Percentiles rank a stretch among this genome's conserved stretches.
Conservation (phyloP, 2,797 vertebrate genomes). For the Phrynocephalus guinanensis region DNA sequence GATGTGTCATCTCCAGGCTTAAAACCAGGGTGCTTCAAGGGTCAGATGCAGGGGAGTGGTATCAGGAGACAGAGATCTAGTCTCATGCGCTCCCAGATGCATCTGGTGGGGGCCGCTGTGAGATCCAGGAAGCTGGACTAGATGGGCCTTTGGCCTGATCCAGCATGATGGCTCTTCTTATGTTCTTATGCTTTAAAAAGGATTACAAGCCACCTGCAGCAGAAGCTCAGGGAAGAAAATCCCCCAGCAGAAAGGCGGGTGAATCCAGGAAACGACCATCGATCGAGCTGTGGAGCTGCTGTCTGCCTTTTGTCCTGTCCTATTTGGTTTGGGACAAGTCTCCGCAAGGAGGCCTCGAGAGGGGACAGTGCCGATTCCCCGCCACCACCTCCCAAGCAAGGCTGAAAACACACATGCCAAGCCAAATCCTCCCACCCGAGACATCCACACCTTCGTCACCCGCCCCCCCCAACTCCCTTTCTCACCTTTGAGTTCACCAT, state of each 20-base stretch:
- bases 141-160: no score
- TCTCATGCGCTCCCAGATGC: no score
- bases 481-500: slow-evolving; percentile 88
- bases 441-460: no score
- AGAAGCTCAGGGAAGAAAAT: neutral
- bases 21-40: no score
- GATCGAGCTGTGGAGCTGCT: fast-evolving
- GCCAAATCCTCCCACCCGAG: neutral
- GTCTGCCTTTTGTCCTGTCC: neutral
- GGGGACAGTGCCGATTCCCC: fast-evolving
- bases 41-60: no score
- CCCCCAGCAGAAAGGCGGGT: neutral
- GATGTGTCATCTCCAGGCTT: no score
- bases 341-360: neutral
- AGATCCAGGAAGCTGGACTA: no score
- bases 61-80: no score
- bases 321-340: neutral
- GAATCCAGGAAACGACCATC: neutral
- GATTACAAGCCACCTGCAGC: neutral
- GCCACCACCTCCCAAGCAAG: neutral
- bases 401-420: neutral
- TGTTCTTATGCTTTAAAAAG: neutral
- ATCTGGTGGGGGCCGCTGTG: no score
- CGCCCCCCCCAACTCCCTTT: neutral
- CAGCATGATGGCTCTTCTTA: no score